Evolutionary conservation across 2,888 invertebrate genomes (phyloP).

Genomic region (Philopedon plagiatum): DNA sequence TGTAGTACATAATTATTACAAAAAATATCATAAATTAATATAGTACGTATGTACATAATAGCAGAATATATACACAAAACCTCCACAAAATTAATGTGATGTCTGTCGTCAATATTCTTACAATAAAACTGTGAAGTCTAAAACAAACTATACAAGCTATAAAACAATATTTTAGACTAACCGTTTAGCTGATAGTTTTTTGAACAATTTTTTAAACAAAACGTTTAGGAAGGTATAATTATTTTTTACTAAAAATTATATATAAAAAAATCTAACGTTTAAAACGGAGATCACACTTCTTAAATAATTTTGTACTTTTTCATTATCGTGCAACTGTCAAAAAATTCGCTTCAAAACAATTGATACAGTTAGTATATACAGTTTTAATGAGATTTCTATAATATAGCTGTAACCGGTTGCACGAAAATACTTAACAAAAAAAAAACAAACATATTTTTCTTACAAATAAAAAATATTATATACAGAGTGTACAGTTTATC

Average conservation of each 20-base stretch:
- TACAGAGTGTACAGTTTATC: conserved; percentile 57
- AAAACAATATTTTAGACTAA: conserved; percentile 41
- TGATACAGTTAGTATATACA: conserved; percentile 36
- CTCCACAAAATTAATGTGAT: conserved; percentile 58
- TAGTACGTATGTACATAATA: conserved; percentile 62
- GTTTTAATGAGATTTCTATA: conserved; percentile 38
- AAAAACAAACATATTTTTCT: conserved; percentile 41
- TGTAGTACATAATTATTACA: conserved; percentile 66
- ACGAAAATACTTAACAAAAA: conserved; percentile 48
- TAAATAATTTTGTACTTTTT: conserved; percentile 68
- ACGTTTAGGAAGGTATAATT: conserved; percentile 21
- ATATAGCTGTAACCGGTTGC: conserved; percentile 29
- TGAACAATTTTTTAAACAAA: conserved; percentile 23
- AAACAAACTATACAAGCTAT: conserved; percentile 47
- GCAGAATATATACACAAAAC: conserved; percentile 61
- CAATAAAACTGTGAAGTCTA: conserved; percentile 34
- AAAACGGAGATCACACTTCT: conserved; percentile 67
- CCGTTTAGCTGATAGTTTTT: conserved; percentile 13
- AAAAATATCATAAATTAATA: conserved; percentile 61
- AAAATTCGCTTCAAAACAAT: conserved; percentile 19
- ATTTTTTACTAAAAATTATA: conserved; percentile 28
- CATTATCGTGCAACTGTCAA: conserved; percentile 49
- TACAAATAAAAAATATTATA: conserved; percentile 57
- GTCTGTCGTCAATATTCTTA: conserved; percentile 48
- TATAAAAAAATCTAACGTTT: conserved; percentile 55